Evolutionary conservation across 1,140 invertebrate genomes (phyloP).

Genomic region (Lucilia sericata): DNA sequence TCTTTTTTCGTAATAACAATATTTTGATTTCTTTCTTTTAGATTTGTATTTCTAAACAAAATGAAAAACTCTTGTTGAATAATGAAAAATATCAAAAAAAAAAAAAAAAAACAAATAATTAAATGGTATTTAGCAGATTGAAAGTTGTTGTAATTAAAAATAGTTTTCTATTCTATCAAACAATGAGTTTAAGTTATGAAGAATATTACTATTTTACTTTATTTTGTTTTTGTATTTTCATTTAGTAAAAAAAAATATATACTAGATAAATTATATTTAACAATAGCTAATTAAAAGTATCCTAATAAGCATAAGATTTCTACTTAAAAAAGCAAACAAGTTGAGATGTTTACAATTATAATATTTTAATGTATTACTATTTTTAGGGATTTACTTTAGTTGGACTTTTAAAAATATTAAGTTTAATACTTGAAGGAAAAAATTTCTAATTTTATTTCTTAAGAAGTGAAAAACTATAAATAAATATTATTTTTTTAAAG

Average conservation of each 20-base stretch:
- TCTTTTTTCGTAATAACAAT: conserved; percentile 42
- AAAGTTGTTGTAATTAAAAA: conserved; percentile 49
- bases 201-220: not conserved
- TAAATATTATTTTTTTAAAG: no score
- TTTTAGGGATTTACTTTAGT: no score
- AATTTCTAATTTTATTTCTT: no score
- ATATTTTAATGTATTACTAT: no score
- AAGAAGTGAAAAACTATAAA: no score
- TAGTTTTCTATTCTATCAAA: conserved; percentile 45
- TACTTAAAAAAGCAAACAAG: not conserved
- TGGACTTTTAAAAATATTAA: no score
- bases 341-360: no score
- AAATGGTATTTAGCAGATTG: conserved; percentile 47
- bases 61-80: conserved; percentile 30
- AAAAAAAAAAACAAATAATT: conserved; percentile 23
- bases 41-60: not conserved
- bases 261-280: not conserved
- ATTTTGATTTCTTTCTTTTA: conserved; percentile 17
- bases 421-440: no score
- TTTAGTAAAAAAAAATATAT: not conserved
- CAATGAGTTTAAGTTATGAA: conserved; percentile 2
- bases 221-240: not conserved
- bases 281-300: conserved; percentile 6
- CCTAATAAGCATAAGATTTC: conserved; percentile 8
- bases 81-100: not conserved